Percentiles rank a stretch among this genome's conserved stretches.
Evolutionary conservation across 2,797 vertebrate species (phyloP).

Genomic region (Rhinogobio ventralis): DNA sequence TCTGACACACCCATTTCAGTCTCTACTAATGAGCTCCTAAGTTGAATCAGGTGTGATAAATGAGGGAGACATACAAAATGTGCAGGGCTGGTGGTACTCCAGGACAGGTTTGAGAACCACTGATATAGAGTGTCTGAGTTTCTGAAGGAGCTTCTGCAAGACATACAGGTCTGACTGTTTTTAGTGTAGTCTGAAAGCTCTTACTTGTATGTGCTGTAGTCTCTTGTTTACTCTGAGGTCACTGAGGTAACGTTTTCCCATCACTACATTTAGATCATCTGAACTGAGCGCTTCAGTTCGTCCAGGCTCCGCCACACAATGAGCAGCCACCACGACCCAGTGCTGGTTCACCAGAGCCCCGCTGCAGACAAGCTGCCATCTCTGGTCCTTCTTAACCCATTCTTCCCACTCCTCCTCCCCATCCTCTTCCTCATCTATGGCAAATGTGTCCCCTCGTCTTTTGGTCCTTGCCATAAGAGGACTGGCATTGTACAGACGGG

Average conservation of each 20-base stretch:
- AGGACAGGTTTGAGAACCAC: too few species aligned
- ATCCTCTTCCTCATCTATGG: slow-evolving; percentile 55
- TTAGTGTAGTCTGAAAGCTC: slow-evolving; percentile 50
- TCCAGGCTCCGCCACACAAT: slow-evolving; percentile 85
- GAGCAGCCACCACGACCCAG: slow-evolving; percentile 86
- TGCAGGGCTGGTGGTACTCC: too few species aligned
- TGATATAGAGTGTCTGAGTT: neutral
- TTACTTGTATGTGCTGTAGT: slow-evolving; percentile 84
- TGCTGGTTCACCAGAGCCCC: slow-evolving; percentile 87
- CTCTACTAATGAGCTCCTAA: too few species aligned
- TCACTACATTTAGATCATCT: slow-evolving; percentile 83
- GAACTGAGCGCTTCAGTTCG: slow-evolving; percentile 77
- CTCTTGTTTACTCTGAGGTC: slow-evolving; percentile 82
- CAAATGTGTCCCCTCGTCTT: slow-evolving; percentile 46
- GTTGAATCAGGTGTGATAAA: too few species aligned
- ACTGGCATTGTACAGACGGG: slow-evolving; percentile 69
- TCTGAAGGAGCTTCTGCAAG: neutral
- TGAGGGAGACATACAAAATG: too few species aligned
- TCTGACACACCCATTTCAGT: too few species aligned
- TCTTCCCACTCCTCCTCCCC: slow-evolving; percentile 68
- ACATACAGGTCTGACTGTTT: neutral
- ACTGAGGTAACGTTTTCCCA: slow-evolving; percentile 81
- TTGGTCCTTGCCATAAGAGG: slow-evolving; percentile 48
- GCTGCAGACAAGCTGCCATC: slow-evolving; percentile 88
- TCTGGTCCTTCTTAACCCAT: slow-evolving; percentile 51